A percentile compares a stretch with the other conserved stretches of the same genome.
These are phyloP conservation scores for Halocynthia aurantium DNA, from an alignment of 23 tunicate species.

Conservation along the genomic window DNA sequence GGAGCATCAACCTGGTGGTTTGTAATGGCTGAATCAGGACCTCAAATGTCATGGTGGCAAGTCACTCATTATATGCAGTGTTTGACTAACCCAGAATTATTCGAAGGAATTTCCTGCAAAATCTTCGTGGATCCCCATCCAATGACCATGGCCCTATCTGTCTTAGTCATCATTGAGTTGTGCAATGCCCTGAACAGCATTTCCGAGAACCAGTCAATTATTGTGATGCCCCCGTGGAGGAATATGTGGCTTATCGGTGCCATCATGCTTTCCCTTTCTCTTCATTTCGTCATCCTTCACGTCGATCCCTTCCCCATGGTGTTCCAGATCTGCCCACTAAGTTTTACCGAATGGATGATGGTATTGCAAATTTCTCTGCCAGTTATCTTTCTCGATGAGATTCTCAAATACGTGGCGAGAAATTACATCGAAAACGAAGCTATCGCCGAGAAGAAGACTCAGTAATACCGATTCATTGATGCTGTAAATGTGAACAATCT, in stretches of 20 bases:
- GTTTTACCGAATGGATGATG: constrained; percentile 31
- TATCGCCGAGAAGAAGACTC: background rate
- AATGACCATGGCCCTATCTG: constrained; percentile 46
- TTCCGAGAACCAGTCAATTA: constrained; percentile 36
- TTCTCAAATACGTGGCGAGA: constrained; percentile 36
- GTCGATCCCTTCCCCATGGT: constrained; percentile 47
- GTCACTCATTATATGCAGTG: too few species aligned
- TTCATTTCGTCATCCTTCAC: constrained; percentile 45
- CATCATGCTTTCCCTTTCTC: constrained; percentile 25
- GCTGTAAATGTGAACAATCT: too few species aligned
- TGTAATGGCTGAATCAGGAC: too few species aligned
- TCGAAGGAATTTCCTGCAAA: constrained; percentile 37
- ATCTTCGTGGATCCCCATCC: constrained; percentile 46
- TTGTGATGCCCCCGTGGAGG: constrained; percentile 49
- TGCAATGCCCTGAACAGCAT: constrained; percentile 43
- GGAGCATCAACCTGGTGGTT: too few species aligned
- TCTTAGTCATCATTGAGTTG: constrained; percentile 42
- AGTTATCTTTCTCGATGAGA: constrained; percentile 46
- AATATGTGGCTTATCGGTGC: constrained; percentile 47
- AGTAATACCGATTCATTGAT: too few species aligned
- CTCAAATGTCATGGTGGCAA: too few species aligned
- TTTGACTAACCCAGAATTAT: constrained; percentile 17
- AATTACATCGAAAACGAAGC: constrained; percentile 25
- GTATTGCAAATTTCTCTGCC: constrained; percentile 39
- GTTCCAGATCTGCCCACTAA: constrained; percentile 43